Evolutionary conservation across 2,888 invertebrate genomes (phyloP).

Genomic region (Phania funesta): DNA sequence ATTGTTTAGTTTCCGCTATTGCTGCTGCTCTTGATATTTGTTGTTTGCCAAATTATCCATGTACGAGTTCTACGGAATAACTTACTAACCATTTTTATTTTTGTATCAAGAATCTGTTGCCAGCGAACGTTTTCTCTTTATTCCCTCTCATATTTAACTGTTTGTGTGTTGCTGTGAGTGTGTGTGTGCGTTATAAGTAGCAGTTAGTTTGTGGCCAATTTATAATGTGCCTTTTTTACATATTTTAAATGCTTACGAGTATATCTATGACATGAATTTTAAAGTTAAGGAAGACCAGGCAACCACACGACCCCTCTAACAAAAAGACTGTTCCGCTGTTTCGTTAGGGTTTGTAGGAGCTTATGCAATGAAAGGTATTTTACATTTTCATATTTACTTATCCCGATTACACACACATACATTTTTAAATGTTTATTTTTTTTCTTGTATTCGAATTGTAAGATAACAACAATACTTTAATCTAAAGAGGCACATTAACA

Average conservation of each 20-base stretch:
- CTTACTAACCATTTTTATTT: conserved; percentile 40
- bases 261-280: conserved; percentile 56
- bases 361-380: conserved; percentile 42
- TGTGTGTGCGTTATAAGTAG: conserved; percentile 29
- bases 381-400: conserved; percentile 53
- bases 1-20: conserved; percentile 27
- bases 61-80: conserved; percentile 15
- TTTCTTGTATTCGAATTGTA: conserved; percentile 5
- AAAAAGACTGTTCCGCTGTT: conserved; percentile 19
- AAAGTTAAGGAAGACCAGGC: conserved; percentile 25
- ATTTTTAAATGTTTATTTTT: neutral
- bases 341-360: neutral
- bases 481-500: conserved; percentile 62
- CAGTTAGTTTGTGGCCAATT: conserved; percentile 60
- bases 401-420: conserved; percentile 6
- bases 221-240: conserved; percentile 35
- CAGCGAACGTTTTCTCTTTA: conserved; percentile 30
- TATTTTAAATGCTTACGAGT: conserved; percentile 51
- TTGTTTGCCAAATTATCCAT: conserved; percentile 62
- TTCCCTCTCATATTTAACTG: neutral
- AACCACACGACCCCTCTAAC: neutral
- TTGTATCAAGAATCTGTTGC: conserved; percentile 41
- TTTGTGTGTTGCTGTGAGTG: no score
- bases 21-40: conserved; percentile 10
- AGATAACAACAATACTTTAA: conserved; percentile 61